These are phyloP conservation scores for Pandion haliaetus DNA, from an alignment of 2,113 vertebrate species.

Conservation along the genomic window DNA sequence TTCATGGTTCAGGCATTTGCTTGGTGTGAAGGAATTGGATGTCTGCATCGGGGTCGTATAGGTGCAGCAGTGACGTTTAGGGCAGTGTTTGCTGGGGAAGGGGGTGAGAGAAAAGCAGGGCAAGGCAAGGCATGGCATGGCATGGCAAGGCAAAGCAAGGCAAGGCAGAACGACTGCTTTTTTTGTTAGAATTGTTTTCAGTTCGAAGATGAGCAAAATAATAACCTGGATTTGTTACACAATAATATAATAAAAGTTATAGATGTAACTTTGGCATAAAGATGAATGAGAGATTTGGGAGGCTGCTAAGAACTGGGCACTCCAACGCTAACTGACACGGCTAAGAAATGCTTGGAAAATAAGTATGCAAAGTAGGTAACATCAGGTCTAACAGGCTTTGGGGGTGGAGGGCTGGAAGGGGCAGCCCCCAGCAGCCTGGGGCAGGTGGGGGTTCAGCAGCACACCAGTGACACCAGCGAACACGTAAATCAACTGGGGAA, in stretches of 20 bases:
- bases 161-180: neutral
- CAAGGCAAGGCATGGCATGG: neutral
- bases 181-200: neutral
- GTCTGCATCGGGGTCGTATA: accelerated
- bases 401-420: neutral
- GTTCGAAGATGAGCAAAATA: neutral
- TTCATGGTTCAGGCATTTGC: too few species aligned
- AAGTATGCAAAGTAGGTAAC: too few species aligned
- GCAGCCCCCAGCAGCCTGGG: neutral
- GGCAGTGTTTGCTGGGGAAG: neutral
- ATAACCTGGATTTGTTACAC: neutral
- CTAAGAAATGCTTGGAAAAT: neutral
- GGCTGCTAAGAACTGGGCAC: neutral
- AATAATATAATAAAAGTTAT: neutral
- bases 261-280: neutral
- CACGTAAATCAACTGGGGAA: neutral
- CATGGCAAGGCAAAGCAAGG: neutral
- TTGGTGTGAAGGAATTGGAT: neutral
- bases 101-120: neutral
- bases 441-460: neutral
- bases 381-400: too few species aligned
- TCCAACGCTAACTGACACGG: neutral
- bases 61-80: neutral
- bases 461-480: neutral
- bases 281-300: neutral